Evolutionary conservation across 2,888 invertebrate genomes (phyloP).

Genomic region (Mythimna vitellina): DNA sequence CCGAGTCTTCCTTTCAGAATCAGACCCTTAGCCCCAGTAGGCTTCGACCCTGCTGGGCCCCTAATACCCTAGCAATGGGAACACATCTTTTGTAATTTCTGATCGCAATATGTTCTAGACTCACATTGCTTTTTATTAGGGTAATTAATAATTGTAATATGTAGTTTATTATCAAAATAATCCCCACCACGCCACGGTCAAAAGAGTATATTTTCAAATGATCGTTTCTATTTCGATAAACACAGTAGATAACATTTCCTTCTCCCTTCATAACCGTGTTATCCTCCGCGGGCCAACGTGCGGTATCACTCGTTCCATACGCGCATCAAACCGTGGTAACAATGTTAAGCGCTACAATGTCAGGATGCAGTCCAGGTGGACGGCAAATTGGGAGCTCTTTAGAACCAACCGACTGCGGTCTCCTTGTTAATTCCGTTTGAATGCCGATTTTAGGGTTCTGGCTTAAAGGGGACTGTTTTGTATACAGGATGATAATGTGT

Average conservation of each 20-base stretch:
- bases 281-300: constrained; percentile 7
- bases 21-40: no score
- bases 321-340: constrained; percentile 72
- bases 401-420: constrained; percentile 58
- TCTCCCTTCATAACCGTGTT: not conserved
- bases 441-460: constrained; percentile 47
- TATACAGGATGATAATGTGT: not conserved
- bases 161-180: not conserved
- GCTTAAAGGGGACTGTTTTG: constrained; percentile 23
- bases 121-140: no score
- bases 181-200: not conserved
- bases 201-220: not conserved
- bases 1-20: no score
- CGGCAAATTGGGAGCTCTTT: constrained; percentile 75
- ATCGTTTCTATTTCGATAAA: not conserved
- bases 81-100: not conserved
- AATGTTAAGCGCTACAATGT: constrained; percentile 74
- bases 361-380: constrained; percentile 67
- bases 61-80: no score
- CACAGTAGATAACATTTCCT: constrained; percentile 4
- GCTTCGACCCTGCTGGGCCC: no score
- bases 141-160: no score
- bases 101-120: not conserved
- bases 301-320: constrained; percentile 59
- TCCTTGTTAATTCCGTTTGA: constrained; percentile 59